phyloP scores from a whole-genome alignment of 2,797 vertebrate species.

The Urophycis tenuis region DNA sequence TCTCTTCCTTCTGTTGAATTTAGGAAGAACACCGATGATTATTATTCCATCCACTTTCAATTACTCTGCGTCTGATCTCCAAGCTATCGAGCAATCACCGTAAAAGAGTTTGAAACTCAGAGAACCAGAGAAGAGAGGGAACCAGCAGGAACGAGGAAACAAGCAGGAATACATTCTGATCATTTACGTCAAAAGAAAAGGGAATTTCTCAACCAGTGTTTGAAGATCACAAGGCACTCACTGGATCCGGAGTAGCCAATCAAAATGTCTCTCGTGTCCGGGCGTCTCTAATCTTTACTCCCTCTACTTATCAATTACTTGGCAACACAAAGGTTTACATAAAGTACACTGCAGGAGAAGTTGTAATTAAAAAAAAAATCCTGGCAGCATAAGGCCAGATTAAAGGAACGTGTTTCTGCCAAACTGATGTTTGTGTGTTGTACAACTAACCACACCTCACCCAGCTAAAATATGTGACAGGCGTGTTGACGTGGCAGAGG shows the following conservation, averaged over 20 bases:
- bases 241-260: neutral
- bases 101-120: neutral
- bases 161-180: neutral
- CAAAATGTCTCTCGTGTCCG: neutral
- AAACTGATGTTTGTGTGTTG: neutral
- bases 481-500: slow-evolving; percentile 17
- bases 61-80: neutral
- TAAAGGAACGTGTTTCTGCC: neutral
- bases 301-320: neutral
- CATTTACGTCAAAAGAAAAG: neutral
- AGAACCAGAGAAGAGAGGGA: too few species aligned
- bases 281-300: neutral
- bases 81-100: neutral
- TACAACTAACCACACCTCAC: slow-evolving; percentile 20
- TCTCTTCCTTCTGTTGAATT: neutral
- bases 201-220: neutral
- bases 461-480: slow-evolving; percentile 32
- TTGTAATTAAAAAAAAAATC: neutral
- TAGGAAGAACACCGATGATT: neutral
- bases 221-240: neutral
- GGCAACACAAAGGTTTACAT: neutral
- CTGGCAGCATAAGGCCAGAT: neutral
- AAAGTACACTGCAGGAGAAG: neutral
- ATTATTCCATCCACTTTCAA: neutral
- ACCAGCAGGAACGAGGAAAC: neutral